A percentile compares a stretch with the other conserved stretches of the same genome.
phyloP scores from a whole-genome alignment of 2,797 vertebrate species.

The Galagoides demidoff region DNA sequence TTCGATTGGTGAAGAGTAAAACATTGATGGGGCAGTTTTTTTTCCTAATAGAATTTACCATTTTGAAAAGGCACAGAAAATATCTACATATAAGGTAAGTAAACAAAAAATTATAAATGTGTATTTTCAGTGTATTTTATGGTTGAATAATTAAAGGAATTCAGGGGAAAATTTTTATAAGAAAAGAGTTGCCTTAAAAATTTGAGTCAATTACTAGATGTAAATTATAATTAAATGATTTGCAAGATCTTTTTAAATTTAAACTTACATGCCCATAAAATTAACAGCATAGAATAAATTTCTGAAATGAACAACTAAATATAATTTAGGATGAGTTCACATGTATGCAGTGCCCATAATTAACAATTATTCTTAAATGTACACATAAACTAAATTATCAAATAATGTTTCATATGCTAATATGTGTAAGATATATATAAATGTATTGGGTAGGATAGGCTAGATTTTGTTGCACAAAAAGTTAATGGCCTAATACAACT shows the following conservation, averaged over 20 bases:
- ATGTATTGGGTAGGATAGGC: background rate
- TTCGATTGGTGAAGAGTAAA: background rate
- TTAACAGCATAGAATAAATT: constrained; percentile 14
- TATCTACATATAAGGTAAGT: background rate
- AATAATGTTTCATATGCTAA: background rate
- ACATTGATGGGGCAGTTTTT: background rate
- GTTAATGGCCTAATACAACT: background rate
- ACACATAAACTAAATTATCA: background rate
- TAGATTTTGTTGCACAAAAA: background rate
- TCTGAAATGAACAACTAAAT: background rate
- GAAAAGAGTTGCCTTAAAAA: background rate
- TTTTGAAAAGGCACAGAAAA: background rate
- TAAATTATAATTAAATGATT: constrained; percentile 11
- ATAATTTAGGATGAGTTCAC: background rate
- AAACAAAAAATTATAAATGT: background rate
- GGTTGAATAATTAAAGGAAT: background rate
- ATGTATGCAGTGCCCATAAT: background rate
- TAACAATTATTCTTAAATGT: background rate
- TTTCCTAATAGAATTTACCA: background rate
- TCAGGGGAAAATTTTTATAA: background rate
- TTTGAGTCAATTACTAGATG: background rate
- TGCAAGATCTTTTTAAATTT: background rate
- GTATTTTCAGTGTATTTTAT: background rate
- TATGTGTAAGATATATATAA: background rate
- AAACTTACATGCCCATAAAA: background rate